Percentiles rank a stretch among this genome's conserved stretches.
These are phyloP conservation scores for Mesopsocus fuscifrons DNA, from an alignment of 2,888 invertebrate species.

Conservation along the genomic window DNA sequence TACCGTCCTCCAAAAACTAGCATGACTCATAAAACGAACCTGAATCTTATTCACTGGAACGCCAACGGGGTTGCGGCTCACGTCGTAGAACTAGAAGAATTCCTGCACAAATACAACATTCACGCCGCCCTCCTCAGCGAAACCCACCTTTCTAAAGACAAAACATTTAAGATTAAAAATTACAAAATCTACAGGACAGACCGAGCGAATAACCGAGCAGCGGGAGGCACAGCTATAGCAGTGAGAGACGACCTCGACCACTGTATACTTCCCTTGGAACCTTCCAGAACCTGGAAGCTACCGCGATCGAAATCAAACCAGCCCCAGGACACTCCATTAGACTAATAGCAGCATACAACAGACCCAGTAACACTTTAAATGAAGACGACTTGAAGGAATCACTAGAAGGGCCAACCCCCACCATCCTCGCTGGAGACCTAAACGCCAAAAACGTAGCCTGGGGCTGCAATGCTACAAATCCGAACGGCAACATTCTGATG, in stretches of 20 bases:
- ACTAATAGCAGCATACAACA: not conserved
- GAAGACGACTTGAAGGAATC: not conserved
- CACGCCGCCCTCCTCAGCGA: not conserved
- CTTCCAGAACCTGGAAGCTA: not conserved
- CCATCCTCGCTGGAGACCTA: not conserved
- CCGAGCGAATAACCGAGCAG: not conserved
- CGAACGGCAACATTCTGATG: not conserved
- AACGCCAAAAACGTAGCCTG: not conserved
- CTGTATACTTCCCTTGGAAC: not conserved
- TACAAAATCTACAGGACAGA: not conserved
- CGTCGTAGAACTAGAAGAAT: not conserved
- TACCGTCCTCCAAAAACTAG: too few relatives aligned
- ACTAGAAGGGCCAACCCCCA: not conserved
- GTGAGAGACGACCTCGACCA: not conserved
- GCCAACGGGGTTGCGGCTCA: not conserved
- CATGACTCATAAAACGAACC: not conserved
- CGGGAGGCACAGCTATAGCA: not conserved
- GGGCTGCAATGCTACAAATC: not conserved
- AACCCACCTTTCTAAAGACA: not conserved
- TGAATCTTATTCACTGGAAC: not conserved
- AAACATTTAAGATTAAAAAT: not conserved
- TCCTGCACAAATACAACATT: not conserved
- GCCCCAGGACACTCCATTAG: not conserved
- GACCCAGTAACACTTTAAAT: not conserved
- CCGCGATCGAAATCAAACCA: not conserved